These are phyloP conservation scores for Oedothorax gibbosus DNA, from an alignment of 1,140 invertebrate species.

Conservation along the genomic window DNA sequence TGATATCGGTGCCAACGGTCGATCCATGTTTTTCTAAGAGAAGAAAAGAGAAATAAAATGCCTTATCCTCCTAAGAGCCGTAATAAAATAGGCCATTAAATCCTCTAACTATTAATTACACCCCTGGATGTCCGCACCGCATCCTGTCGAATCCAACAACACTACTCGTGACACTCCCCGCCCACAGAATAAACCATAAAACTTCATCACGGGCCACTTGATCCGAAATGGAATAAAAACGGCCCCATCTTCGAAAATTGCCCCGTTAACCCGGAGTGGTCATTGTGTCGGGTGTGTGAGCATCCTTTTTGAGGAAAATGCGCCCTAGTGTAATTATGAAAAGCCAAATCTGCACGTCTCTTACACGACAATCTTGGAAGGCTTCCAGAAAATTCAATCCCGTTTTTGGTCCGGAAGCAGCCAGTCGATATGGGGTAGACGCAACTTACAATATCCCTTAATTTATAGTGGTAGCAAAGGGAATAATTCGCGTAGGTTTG, in stretches of 20 bases:
- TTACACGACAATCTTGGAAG: constrained; percentile 36
- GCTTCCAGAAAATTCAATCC: constrained; percentile 36
- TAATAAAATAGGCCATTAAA: constrained; percentile 11
- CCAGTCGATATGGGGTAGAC: constrained; percentile 13
- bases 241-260: background rate
- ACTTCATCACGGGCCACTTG: constrained; percentile 31
- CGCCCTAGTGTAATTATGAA: constrained; percentile 15
- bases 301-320: no score
- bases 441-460: background rate
- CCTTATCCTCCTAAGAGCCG: background rate
- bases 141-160: background rate
- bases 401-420: background rate
- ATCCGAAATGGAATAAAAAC: constrained; percentile 4
- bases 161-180: constrained; percentile 18
- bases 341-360: constrained; percentile 11
- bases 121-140: background rate
- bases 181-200: constrained; percentile 29
- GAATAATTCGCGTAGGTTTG: no score
- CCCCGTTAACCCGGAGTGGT: background rate
- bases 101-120: background rate
- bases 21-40: no score
- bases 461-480: background rate
- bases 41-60: background rate
- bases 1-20: no score
- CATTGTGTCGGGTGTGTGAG: background rate